A percentile compares a stretch with the other conserved stretches of the same genome.
phyloP scores from a whole-genome alignment of 1,140 invertebrate species.

The Procambarus virginalis region DNA sequence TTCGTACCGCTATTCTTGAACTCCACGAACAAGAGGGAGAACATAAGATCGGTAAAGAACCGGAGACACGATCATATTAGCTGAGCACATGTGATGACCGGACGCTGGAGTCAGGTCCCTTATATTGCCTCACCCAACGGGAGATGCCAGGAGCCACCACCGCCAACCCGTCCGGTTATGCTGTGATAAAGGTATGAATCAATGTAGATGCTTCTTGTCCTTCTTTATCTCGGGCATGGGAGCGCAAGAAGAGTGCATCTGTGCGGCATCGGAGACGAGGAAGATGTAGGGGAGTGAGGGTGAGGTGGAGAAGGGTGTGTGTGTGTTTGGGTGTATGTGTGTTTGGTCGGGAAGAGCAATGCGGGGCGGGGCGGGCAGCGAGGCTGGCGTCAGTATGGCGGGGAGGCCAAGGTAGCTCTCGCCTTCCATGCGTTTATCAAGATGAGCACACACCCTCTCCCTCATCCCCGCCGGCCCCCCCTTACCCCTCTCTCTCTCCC shows the following conservation, averaged over 20 bases:
- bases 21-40: no score
- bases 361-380: background rate
- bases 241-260: background rate
- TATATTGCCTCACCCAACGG: no score
- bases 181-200: background rate
- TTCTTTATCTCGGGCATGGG: background rate
- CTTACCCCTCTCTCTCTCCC: background rate
- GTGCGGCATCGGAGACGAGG: background rate
- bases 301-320: background rate
- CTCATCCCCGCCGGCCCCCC: no score
- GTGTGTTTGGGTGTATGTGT: no score
- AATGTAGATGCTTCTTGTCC: background rate
- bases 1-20: no score
- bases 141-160: no score
- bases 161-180: no score
- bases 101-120: background rate
- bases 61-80: no score
- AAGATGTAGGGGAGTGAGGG: background rate
- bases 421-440: slow-evolving; percentile 26
- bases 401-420: background rate
- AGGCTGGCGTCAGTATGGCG: slow-evolving; percentile 19
- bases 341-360: background rate
- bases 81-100: no score
- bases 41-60: no score
- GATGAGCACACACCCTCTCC: background rate